Base-by-base conservation (phyloP, 2,888 invertebrate genomes). In the Ophonus ardosiacus region DNA sequence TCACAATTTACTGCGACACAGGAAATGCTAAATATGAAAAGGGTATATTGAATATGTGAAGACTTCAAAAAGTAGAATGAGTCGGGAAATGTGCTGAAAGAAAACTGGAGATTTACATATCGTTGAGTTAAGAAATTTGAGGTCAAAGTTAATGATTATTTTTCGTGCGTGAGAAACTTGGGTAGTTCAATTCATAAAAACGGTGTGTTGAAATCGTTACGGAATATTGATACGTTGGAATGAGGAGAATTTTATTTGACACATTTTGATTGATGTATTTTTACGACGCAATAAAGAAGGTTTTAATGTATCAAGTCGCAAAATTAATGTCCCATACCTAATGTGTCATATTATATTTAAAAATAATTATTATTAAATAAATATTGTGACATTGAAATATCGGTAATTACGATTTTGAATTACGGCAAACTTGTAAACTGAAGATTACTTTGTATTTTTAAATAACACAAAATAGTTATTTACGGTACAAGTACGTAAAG, bases 1-100 rank as follows among this genome's bases (percentile, higher is more conserved):
- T 68, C 31, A 68, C n/a, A 38, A 38, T n/a, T 63, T 10, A 63
- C 21, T 63, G 10, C 24, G 63, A 13, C 63, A n/a, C 38, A 68
- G 24, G n/a, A 17, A 63, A 18, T 63, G 7, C 15, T n/a, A 68
- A 13, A 31, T n/a, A 5, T 31, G 5, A 31, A 65, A n/a, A 31
- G 10, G 13, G 31, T n/a, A 24, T 5, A 51, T 51, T 51, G 43
- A 51, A 51, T 31, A 31, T 4, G 43, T 51, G 43, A 10, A 13
- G 13, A 51, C 13, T 4, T 51, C 43, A 51, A 8, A 10, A 6
- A 13, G 43, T 51, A 51, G 13, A 51, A 51, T 13, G 43, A 51
- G 13, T 0, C 13, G 13, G 43, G 13, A 51, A 51, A 51, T 4
- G 4, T 31, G 43, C 1, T 51, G 43, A 51, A 51, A 51, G 31